Evolutionary conservation across 2,888 invertebrate species (phyloP), one percentile per base, ranked within the genome.

Genomic region (Phortica okadai): DNA sequence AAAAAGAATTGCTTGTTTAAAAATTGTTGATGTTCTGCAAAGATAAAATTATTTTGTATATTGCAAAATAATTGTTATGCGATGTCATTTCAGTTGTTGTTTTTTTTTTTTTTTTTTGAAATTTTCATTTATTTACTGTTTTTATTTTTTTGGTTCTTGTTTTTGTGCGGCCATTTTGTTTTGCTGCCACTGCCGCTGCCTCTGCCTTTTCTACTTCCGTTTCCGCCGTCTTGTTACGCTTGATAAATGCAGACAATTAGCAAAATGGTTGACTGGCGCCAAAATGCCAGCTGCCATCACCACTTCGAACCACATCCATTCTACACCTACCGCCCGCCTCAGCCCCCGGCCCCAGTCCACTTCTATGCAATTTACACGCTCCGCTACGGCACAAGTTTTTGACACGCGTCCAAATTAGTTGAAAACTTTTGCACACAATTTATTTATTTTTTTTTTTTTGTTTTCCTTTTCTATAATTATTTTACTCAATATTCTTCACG

Each of bases 211-310:
- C 76, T 25, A 41, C 64, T 62, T 16, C 62, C 62, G 56, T 75
- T 77, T 72, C 16, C 72, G 77, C 72, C 74, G 77, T 56, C 73
- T 75, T 74, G 80, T 80, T 76, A 75, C 74, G 78, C 83, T 84
- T 84, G 84, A 87, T 82, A 86, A 87, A 86, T 86, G 87, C 84
- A 83, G 83, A 86, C 87, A 87, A 87, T 84, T 87, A 86, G 86
- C 86, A 77, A 86, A 87, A 84, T 84, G 82, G 81, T 83, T 80
- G 78, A 82, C 74, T 83, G 85, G 87, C 86, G 87, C 84, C 86
- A 85, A 77, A 69, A 69, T 69, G 67, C 56, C 69, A 58, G 69
- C 69, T 58, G 67, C 67, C 67, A 67, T 67, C 62, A 25, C 25
- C 62, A 21, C 21, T 11, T 25, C 6, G 62, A 11, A 50, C 10